Conservation (phyloP, 23 tunicate genomes). For the Styela clava region DNA sequence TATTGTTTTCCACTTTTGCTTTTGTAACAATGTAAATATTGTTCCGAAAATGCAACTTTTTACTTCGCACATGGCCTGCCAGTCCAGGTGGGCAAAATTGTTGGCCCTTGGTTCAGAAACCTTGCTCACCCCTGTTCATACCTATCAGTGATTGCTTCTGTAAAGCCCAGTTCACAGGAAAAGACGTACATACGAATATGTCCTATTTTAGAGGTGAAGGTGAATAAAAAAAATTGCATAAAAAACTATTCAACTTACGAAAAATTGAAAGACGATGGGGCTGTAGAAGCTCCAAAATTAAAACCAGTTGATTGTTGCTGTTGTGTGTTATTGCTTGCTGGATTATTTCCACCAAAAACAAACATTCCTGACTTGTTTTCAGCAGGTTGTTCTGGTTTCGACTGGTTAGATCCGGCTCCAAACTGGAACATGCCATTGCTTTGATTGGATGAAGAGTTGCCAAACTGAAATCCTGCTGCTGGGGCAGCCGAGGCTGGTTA, state of each 20-base stretch:
- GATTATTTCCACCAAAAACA: slow-evolving; percentile 6
- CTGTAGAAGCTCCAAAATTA: slow-evolving; percentile 6
- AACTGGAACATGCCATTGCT: slow-evolving; percentile 16
- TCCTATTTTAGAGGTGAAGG: too few species aligned
- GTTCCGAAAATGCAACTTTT: too few species aligned
- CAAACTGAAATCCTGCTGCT: slow-evolving; percentile 9
- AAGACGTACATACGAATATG: too few species aligned
- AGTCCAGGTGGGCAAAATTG: too few species aligned
- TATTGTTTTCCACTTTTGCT: too few species aligned
- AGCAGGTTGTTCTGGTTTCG: not conserved
- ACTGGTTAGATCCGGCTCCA: not conserved
- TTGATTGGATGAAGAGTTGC: slow-evolving; percentile 4
- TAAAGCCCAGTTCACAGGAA: too few species aligned
- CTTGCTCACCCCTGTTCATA: too few species aligned
- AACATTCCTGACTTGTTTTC: slow-evolving; percentile 7
- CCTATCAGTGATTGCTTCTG: too few species aligned
- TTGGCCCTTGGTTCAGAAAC: too few species aligned
- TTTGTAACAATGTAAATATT: too few species aligned
- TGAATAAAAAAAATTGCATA: too few species aligned
- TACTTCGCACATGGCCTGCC: too few species aligned
- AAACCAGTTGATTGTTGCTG: not conserved
- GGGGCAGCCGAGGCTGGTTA: not conserved
- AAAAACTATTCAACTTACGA: not conserved
- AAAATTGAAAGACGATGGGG: not conserved
- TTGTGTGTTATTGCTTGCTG: not conserved